These are phyloP conservation scores for Dascyllus trimaculatus DNA, from an alignment of 2,113 vertebrate species.

Conservation along the genomic window DNA sequence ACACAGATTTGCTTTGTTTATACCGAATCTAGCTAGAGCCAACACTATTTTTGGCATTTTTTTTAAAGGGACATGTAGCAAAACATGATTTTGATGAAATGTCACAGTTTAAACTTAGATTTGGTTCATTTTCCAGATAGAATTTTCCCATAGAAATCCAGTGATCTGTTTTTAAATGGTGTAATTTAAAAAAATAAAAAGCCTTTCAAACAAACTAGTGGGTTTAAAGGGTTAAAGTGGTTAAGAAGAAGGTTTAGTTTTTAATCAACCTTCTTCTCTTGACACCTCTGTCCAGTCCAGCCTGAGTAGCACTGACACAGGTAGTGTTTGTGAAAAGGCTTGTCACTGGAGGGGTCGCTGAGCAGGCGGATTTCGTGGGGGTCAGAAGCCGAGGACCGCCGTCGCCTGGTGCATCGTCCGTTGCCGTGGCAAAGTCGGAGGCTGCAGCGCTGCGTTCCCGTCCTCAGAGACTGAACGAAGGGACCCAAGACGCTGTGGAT, in stretches of 20 bases:
- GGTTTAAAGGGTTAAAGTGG: too few relatives aligned
- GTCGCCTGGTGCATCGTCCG: constrained; percentile 85
- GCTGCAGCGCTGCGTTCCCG: constrained; percentile 84
- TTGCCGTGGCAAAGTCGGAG: constrained; percentile 79
- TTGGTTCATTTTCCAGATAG: too few relatives aligned
- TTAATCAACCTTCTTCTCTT: constrained; percentile 14
- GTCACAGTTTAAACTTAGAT: too few relatives aligned
- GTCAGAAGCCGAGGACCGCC: constrained; percentile 58
- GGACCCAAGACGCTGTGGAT: constrained; percentile 85
- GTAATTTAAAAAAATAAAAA: too few relatives aligned
- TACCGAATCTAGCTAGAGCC: too few relatives aligned
- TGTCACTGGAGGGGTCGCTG: not conserved
- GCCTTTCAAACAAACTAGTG: too few relatives aligned
- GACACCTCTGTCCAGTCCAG: constrained; percentile 85
- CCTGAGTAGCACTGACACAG: constrained; percentile 87
- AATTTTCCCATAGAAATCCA: too few relatives aligned
- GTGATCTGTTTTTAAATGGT: too few relatives aligned
- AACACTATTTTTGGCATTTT: too few relatives aligned
- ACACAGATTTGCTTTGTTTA: too few relatives aligned
- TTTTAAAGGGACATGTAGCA: too few relatives aligned
- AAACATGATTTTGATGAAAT: too few relatives aligned
- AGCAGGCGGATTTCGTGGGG: not conserved
- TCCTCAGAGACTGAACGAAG: constrained; percentile 84
- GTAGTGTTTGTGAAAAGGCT: constrained; percentile 68
- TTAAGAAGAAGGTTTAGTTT: not conserved